These are phyloP conservation scores for Montifringilla adamsi DNA, from an alignment of 2,113 vertebrate genomes.

Conservation along the genomic window DNA sequence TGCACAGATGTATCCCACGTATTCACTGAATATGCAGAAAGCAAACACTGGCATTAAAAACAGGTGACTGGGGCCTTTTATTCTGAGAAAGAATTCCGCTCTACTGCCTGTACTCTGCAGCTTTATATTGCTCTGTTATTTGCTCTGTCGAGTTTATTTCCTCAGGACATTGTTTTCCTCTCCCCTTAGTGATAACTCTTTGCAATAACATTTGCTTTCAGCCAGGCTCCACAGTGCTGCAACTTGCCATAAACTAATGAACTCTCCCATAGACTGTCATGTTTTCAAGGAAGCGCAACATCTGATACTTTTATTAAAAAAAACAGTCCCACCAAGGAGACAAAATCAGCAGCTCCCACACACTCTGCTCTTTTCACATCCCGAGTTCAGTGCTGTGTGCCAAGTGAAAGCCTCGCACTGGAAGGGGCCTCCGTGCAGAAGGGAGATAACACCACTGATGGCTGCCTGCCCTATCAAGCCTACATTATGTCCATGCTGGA, in stretches of 20 bases:
- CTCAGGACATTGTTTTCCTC: constrained; percentile 23
- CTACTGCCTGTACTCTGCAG: not conserved
- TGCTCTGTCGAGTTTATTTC: constrained; percentile 21
- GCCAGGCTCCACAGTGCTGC: not conserved
- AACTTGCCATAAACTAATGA: constrained; percentile 48
- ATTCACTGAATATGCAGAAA: not conserved
- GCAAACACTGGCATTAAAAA: constrained; percentile 9
- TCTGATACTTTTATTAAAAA: constrained; percentile 49
- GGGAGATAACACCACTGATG: constrained; percentile 16
- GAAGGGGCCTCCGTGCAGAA: constrained; percentile 7
- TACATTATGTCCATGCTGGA: not conserved
- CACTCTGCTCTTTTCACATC: constrained; percentile 33
- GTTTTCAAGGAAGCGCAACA: constrained; percentile 40
- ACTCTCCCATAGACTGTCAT: constrained; percentile 24
- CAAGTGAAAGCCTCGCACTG: not conserved
- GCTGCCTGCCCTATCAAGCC: constrained; percentile 38
- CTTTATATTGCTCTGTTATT: not conserved
- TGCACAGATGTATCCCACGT: not conserved
- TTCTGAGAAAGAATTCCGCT: not conserved
- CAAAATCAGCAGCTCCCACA: constrained; percentile 62
- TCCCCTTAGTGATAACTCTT: constrained; percentile 33
- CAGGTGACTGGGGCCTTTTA: constrained; percentile 16
- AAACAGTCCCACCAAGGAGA: constrained; percentile 30
- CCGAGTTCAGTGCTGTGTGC: not conserved
- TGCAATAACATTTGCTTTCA: constrained; percentile 51